Evolutionary conservation across 37 sponge, comb jelly and placozoan species (phyloP).

Genomic region (Halisarca cf. caerulea): DNA sequence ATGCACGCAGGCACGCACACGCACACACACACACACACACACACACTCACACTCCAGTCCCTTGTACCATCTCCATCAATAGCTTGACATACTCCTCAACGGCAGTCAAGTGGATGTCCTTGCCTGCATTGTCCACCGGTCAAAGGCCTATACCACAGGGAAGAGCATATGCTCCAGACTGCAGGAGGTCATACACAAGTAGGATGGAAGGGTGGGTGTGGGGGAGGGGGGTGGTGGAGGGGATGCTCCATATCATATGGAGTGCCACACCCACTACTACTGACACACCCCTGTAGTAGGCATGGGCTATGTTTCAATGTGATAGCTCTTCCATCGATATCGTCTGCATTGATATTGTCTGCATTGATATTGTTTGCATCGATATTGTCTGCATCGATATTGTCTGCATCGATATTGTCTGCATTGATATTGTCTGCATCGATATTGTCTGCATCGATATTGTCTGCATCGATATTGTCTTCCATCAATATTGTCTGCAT

Average conservation of each 20-base stretch:
- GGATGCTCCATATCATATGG: neutral
- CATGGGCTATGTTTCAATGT: neutral
- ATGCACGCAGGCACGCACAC: too few relatives aligned
- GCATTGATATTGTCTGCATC: too few relatives aligned
- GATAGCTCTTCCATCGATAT: neutral
- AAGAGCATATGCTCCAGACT: conserved; percentile 71
- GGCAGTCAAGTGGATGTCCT: conserved; percentile 85
- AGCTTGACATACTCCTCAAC: conserved; percentile 93
- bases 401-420: too few relatives aligned
- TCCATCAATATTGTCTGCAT: too few relatives aligned
- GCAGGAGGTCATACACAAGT: conserved; percentile 70
- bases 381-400: too few relatives aligned
- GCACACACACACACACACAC: too few relatives aligned
- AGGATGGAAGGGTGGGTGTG: conserved; percentile 1
- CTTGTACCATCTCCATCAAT: neutral
- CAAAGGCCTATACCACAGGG: conserved; percentile 63
- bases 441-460: too few relatives aligned
- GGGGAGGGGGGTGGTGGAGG: neutral
- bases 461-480: too few relatives aligned
- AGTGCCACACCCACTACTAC: too few relatives aligned
- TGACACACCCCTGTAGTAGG: too few relatives aligned
- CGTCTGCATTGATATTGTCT: too few relatives aligned
- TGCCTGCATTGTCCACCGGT: conserved; percentile 72
- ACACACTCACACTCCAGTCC: neutral
- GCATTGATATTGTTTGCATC: too few relatives aligned